phyloP scores from a whole-genome alignment of 1,140 invertebrate species.

The Antheraea pernyi region DNA sequence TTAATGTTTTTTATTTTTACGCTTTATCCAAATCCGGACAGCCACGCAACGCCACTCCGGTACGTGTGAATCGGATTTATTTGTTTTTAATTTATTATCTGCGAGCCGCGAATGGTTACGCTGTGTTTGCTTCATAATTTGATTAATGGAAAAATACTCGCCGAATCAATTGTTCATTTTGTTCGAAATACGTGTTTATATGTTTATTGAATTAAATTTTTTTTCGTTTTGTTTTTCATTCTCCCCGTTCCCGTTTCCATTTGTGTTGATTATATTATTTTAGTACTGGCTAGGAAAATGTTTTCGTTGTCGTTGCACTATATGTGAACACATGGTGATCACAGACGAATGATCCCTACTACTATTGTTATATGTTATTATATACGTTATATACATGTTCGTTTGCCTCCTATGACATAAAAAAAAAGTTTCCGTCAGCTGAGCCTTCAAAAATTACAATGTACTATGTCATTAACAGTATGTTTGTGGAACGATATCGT shows the following conservation, averaged over 20 bases:
- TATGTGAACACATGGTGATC: too few relatives aligned
- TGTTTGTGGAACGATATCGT: too few relatives aligned
- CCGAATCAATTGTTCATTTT: slow-evolving; percentile 1
- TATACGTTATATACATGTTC: too few relatives aligned
- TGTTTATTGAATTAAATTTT: background rate
- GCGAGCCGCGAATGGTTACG: slow-evolving; percentile 18
- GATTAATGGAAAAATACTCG: slow-evolving; percentile 22
- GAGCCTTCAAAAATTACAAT: too few relatives aligned
- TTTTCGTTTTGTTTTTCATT: background rate
- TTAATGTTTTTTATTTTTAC: background rate
- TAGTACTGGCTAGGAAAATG: too few relatives aligned
- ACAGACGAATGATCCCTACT: too few relatives aligned
- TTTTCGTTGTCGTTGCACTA: too few relatives aligned
- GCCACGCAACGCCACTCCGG: background rate
- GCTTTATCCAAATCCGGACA: background rate
- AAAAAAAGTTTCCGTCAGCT: too few relatives aligned
- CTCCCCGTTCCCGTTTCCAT: background rate
- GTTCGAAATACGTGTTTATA: background rate
- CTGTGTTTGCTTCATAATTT: slow-evolving; percentile 18
- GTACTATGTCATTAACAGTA: too few relatives aligned
- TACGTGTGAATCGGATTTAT: slow-evolving; percentile 14
- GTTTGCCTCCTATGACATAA: too few relatives aligned
- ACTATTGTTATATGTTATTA: too few relatives aligned
- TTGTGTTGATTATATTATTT: background rate
- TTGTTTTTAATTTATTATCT: slow-evolving; percentile 24